Evolutionary conservation across 2,113 vertebrate genomes (phyloP), one percentile per base, ranked within the genome.

Genomic region (Stomatorhinus ivindoensis): DNA sequence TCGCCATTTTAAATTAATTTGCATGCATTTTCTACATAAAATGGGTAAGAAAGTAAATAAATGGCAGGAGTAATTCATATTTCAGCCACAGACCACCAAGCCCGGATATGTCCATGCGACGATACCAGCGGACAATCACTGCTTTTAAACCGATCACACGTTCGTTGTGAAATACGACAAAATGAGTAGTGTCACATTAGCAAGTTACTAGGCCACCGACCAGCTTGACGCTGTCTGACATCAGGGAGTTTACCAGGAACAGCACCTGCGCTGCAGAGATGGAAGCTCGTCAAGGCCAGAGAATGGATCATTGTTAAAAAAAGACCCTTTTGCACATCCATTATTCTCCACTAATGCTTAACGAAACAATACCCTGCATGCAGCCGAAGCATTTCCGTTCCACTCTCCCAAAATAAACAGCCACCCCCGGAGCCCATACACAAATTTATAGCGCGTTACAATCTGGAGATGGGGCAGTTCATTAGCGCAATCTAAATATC

Each of bases 341-440:
- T 39, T 42, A 31, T 31, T 69, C 27, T 69, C 61, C 61, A 69
- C 92, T 89, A 87, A 27, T 87, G 89, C 89, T 91, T 93, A 92
- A 93, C 93, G 90, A 91, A 92, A 92, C 89, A 91, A 65, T 89
- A 90, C 90, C 88, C 89, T 92, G 88, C 91, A 91, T 94, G 92
- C 84, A 90, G 93, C 93, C 92, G 92, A 91, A 88, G 91, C 89
- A 89, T 89, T 58, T 46, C 73, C 90, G 50, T 19, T 91, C 91
- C 94, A 93, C 89, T 89, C 88, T 90, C 82, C 90, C 86, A 93
- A 91, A 90, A 89, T n/a, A 80, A 92, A 88, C 92, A 91, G 91
- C 91, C 88, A 87, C 90, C 93, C 35, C 10, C 87, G 92, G 91
- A 91, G 92, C 90, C 87, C 90, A 88, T 89, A 85, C 65, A 89